phyloP scores from a whole-genome alignment of 2,113 vertebrate species.

The Calidris pugnax region DNA sequence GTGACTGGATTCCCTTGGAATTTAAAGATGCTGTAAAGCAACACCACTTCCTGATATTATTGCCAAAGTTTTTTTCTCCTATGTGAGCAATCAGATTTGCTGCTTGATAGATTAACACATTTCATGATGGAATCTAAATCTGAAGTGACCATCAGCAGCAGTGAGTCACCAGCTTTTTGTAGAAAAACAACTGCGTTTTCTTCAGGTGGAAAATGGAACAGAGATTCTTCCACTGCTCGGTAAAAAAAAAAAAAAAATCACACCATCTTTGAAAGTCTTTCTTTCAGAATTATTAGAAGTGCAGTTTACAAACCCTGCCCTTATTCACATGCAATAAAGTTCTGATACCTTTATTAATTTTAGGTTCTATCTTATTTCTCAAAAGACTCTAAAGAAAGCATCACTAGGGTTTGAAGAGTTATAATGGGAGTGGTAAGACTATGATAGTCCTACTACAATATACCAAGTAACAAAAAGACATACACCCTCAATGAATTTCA shows the following conservation, averaged over 20 bases:
- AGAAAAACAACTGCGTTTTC: not conserved
- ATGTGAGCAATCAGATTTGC: not conserved
- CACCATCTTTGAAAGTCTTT: not conserved
- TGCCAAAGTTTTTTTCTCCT: not conserved
- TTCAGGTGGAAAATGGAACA: not conserved
- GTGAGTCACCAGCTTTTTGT: not conserved
- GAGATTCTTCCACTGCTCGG: not conserved
- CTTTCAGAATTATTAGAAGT: not conserved
- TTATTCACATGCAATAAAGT: not conserved
- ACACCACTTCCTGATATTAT: not conserved
- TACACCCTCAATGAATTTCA: not conserved
- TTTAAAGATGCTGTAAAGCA: not conserved
- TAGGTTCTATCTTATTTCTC: not conserved
- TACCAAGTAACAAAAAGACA: not conserved
- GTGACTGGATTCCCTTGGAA: not conserved
- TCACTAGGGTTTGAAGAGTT: not conserved
- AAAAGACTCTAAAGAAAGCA: not conserved
- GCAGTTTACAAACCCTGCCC: not conserved
- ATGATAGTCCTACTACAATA: not conserved
- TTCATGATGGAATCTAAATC: not conserved
- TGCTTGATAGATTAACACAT: not conserved
- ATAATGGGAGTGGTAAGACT: not conserved
- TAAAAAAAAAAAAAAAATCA: not conserved
- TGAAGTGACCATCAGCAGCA: not conserved
- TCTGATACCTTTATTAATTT: not conserved